Evolutionary conservation across 2,888 invertebrate species (phyloP).

Genomic region (Pristionchus arcanus): DNA sequence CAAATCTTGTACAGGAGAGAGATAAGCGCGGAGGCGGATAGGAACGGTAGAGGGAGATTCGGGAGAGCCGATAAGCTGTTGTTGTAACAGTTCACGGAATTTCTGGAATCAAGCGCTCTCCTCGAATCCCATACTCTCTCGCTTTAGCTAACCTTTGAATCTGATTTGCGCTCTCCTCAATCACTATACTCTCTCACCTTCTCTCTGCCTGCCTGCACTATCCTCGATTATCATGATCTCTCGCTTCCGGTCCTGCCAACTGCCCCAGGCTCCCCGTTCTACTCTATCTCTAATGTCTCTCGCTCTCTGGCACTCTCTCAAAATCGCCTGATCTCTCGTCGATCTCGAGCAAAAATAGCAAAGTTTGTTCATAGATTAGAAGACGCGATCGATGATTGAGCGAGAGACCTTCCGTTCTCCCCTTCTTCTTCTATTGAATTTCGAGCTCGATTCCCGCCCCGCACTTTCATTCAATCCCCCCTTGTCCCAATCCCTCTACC

Average conservation of each 20-base stretch:
- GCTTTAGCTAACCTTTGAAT: too few species aligned
- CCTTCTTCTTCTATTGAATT: not conserved
- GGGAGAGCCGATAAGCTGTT: not conserved
- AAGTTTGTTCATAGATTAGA: not conserved
- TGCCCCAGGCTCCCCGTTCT: constrained; percentile 1
- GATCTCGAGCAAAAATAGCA: constrained; percentile 20
- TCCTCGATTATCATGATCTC: not conserved
- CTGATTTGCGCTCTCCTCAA: too few species aligned
- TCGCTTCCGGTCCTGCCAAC: constrained; percentile 31
- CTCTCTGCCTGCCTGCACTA: too few species aligned
- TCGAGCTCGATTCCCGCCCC: not conserved
- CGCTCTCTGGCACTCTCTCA: not conserved
- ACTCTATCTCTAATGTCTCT: not conserved
- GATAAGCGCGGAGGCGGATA: constrained; percentile 10
- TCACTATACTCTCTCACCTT: too few species aligned
- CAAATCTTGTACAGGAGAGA: not conserved
- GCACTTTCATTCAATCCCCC: not conserved
- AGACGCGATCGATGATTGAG: constrained; percentile 24
- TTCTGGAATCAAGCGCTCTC: not conserved
- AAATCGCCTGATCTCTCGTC: not conserved
- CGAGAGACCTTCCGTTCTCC: not conserved
- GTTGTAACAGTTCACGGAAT: constrained; percentile 46
- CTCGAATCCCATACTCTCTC: not conserved
- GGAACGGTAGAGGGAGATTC: constrained; percentile 1
- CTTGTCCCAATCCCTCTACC: not conserved